A percentile compares a stretch with the other conserved stretches of the same genome.
phyloP scores from a whole-genome alignment of 2,113 vertebrate species.

The Pseudonaja textilis region DNA sequence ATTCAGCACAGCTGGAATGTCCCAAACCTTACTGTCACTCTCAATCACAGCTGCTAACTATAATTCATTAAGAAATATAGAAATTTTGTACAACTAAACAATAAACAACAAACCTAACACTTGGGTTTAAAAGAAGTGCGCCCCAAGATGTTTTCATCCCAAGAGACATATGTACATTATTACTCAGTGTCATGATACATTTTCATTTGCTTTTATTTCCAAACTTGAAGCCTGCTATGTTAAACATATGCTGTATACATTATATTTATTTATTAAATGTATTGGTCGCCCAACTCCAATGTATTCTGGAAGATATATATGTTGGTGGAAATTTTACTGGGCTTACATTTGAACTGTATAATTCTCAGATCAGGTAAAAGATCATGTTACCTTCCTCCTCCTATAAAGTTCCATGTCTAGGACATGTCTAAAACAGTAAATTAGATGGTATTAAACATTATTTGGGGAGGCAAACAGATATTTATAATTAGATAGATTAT shows the following conservation, averaged over 20 bases:
- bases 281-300: background rate
- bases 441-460: background rate
- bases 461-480: background rate
- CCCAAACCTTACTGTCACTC: background rate
- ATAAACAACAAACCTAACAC: background rate
- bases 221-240: slow-evolving; percentile 27
- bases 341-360: slow-evolving; percentile 11
- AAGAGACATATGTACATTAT: slow-evolving; percentile 34
- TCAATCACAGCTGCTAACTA: background rate
- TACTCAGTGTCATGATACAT: slow-evolving; percentile 40
- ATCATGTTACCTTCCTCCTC: slow-evolving; percentile 13
- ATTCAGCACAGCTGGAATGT: background rate
- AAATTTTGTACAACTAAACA: background rate
- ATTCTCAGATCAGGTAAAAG: slow-evolving; percentile 19
- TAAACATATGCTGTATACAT: background rate
- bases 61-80: background rate
- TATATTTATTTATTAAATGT: background rate
- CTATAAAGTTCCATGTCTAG: background rate
- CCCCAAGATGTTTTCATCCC: slow-evolving; percentile 56
- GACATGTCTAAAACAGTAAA: background rate
- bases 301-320: background rate
- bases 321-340: slow-evolving; percentile 28
- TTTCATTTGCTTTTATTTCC: slow-evolving; percentile 20
- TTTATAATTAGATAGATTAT: slow-evolving; percentile 22
- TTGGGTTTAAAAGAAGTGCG: slow-evolving; percentile 8